These are phyloP conservation scores for Acromyrmex charruanus DNA, from an alignment of 1,140 invertebrate genomes.

Conservation along the genomic window DNA sequence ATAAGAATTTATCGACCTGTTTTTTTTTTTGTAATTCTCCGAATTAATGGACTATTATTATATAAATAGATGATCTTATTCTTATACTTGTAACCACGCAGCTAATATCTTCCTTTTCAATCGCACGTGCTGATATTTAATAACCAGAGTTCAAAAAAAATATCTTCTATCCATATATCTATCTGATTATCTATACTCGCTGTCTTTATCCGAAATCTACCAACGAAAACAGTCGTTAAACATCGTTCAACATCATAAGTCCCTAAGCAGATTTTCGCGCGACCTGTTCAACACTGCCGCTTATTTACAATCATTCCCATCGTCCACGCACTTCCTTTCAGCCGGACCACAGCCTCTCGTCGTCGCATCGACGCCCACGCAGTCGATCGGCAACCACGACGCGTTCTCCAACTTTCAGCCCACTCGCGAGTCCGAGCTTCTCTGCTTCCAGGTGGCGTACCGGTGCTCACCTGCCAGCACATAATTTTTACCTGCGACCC, in stretches of 20 bases:
- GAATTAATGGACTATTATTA: background rate
- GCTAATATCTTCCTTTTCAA: background rate
- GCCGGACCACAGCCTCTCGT: background rate
- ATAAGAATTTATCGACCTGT: background rate
- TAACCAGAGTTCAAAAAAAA: slow-evolving; percentile 1
- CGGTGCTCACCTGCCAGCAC: slow-evolving; percentile 78
- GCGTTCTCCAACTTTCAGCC: background rate
- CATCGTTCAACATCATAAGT: background rate
- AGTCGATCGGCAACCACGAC: slow-evolving; percentile 39
- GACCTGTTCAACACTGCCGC: background rate
- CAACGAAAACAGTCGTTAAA: background rate
- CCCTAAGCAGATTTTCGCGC: slow-evolving; percentile 6
- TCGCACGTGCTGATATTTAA: background rate
- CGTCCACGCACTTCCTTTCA: slow-evolving; percentile 40
- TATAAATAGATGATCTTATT: background rate
- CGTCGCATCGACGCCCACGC: slow-evolving; percentile 42
- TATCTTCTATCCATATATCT: background rate
- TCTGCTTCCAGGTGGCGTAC: slow-evolving; percentile 76
- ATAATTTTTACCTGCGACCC: slow-evolving; percentile 77
- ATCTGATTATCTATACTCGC: background rate
- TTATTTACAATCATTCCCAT: slow-evolving; percentile 3
- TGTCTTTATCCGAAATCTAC: background rate
- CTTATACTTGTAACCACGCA: background rate
- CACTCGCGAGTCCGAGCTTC: background rate
- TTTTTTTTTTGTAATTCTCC: background rate